Percentiles rank a stretch among this genome's conserved stretches.
phyloP scores from a whole-genome alignment of 2,888 invertebrate genomes.

The Heliconius sara region DNA sequence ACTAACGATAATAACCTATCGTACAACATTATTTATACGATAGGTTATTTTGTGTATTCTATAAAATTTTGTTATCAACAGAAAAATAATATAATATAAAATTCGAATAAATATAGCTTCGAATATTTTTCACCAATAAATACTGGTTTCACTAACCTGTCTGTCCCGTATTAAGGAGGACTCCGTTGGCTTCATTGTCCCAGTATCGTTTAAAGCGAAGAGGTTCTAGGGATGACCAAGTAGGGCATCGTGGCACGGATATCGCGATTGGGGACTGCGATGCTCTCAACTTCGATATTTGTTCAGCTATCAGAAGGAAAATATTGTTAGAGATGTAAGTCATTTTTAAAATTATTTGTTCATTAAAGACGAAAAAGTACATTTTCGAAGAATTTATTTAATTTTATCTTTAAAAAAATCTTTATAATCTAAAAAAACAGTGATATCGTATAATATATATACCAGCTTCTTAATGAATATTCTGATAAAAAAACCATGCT shows the following conservation, averaged over 20 bases:
- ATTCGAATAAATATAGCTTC: not conserved
- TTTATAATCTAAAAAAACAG: no score
- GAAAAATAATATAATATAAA: no score
- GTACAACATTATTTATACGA: no score
- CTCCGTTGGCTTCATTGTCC: conserved; percentile 83
- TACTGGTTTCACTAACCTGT: conserved; percentile 76
- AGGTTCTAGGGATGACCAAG: conserved; percentile 80
- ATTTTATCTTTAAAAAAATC: not conserved
- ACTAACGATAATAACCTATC: no score
- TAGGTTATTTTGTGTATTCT: no score
- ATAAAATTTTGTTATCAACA: no score
- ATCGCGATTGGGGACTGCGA: conserved; percentile 87
- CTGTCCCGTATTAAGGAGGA: conserved; percentile 87
- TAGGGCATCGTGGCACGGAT: conserved; percentile 71
- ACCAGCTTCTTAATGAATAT: no score
- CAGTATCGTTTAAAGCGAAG: conserved; percentile 85
- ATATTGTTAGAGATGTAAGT: not conserved
- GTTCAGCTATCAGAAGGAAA: conserved; percentile 64
- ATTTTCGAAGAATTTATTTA: not conserved
- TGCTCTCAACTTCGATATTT: conserved; percentile 73
- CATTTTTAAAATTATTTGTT: not conserved
- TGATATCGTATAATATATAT: no score
- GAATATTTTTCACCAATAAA: not conserved
- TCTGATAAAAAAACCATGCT: no score
- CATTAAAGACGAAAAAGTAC: not conserved